These are phyloP conservation scores for Tridacna crocea DNA, from an alignment of 2,888 invertebrate species.

Conservation along the genomic window DNA sequence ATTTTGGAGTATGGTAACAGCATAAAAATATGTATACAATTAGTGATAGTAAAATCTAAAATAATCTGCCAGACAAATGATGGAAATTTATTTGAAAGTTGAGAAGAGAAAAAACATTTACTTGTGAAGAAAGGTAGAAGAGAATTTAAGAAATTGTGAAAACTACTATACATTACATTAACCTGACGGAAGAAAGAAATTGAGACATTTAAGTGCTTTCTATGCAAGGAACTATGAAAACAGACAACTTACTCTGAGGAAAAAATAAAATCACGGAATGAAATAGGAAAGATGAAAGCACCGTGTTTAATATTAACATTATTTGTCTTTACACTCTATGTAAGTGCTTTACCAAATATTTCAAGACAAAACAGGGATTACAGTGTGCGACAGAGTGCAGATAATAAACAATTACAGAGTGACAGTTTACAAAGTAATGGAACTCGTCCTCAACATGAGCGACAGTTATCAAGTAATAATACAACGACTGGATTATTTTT, in stretches of 20 bases:
- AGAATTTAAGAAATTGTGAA: too few relatives aligned
- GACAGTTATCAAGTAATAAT: not conserved
- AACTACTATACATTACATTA: too few relatives aligned
- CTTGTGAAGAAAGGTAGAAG: too few relatives aligned
- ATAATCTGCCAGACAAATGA: too few relatives aligned
- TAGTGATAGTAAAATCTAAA: too few relatives aligned
- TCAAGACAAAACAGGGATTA: not conserved
- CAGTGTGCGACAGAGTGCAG: not conserved
- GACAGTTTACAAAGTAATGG: slow-evolving; percentile 7
- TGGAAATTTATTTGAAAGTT: too few relatives aligned
- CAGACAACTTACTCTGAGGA: not conserved
- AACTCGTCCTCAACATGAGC: not conserved
- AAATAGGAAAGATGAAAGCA: not conserved
- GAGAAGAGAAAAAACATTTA: too few relatives aligned
- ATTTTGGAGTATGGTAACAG: too few relatives aligned
- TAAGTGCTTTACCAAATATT: slow-evolving; percentile 14
- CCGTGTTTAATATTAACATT: not conserved
- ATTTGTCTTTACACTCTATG: not conserved
- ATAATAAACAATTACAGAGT: not conserved
- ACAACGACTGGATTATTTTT: not conserved
- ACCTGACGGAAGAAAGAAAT: too few relatives aligned
- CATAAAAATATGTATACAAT: too few relatives aligned
- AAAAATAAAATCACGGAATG: not conserved
- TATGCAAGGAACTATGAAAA: not conserved
- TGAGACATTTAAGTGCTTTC: too few relatives aligned